Percentiles rank a stretch among this genome's conserved stretches.
Evolutionary conservation across 2,113 vertebrate genomes (phyloP).

Genomic region (Crocuta crocuta): DNA sequence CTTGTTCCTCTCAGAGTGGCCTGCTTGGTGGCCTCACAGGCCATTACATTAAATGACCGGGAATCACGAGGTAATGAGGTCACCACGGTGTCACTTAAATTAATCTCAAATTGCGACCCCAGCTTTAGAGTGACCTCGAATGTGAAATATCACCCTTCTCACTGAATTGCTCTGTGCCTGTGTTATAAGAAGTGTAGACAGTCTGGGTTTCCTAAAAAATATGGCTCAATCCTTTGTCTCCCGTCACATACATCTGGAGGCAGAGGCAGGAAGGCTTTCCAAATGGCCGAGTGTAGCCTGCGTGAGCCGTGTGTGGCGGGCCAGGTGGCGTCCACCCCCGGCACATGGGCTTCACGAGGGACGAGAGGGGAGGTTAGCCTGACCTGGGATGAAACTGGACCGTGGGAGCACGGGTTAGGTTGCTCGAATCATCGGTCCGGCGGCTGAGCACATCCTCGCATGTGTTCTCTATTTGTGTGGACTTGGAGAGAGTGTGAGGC

Average conservation of each 20-base stretch:
- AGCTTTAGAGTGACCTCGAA: background rate
- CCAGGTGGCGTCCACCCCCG: background rate
- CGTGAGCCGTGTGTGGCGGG: background rate
- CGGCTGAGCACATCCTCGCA: background rate
- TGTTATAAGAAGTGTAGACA: background rate
- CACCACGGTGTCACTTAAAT: background rate
- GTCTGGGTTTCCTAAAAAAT: background rate
- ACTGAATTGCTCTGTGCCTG: background rate
- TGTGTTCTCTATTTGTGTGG: rapidly evolving
- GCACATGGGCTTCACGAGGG: background rate
- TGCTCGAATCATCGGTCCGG: background rate
- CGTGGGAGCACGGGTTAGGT: background rate
- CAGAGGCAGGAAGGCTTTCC: background rate
- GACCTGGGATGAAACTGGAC: background rate
- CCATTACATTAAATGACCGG: background rate
- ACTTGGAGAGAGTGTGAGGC: background rate
- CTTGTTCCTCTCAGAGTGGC: background rate
- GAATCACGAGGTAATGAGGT: background rate
- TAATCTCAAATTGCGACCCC: background rate
- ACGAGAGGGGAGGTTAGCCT: background rate
- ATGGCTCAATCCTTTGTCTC: background rate
- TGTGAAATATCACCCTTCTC: background rate
- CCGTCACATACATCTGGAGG: background rate
- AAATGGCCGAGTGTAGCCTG: background rate
- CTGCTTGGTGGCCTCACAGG: background rate